Base-by-base conservation (phyloP, 2,888 invertebrate species). In the Euspilapteryx auroguttella region DNA sequence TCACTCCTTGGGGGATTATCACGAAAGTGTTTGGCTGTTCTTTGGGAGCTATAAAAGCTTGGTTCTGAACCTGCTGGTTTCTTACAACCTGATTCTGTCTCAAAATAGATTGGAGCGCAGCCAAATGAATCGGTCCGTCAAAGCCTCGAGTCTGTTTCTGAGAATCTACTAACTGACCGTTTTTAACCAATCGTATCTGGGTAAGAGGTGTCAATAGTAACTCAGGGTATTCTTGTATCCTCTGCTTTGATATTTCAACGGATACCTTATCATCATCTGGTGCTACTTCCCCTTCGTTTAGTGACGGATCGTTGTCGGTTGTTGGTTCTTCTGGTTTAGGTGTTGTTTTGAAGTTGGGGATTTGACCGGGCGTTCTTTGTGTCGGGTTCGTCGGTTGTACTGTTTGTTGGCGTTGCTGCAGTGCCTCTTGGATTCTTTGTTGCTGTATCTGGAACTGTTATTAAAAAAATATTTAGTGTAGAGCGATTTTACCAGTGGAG, bases 371-470 rank as follows among this genome's bases (percentile, higher is more conserved):
- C 3, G n/a, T n/a, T n/a, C n/a, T n/a, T n/a, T n/a, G n/a, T n/a
- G n/a, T n/a, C n/a, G n/a, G n/a, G n/a, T n/a, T n/a, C n/a, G n/a
- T n/a, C n/a, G n/a, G n/a, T n/a, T n/a, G n/a, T n/a, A n/a, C n/a
- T n/a, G n/a, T n/a, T n/a, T n/a, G n/a, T n/a, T 68, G 57, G 21
- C 51, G 53, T 26, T 71, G 75, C 21, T 68, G 57, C 20, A 53
- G 55, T 21, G 62, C 56, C 35, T 69, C 55, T 1, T 52, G 51
- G 28, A 66, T 61, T 21, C 49, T 53, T 32, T 64, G 53, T 36
- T 68, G 59, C 32, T 75, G 73, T 27, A 47, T 45, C 39, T 65
- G 58, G 29, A 55, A 71, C 73, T 73, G n/a, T n/a, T n/a, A n/a
- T n/a, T n/a, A n/a, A n/a, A n/a, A 42, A 20, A 39, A 35, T 24